Percentiles rank a stretch among this genome's conserved stretches.
phyloP scores from a whole-genome alignment of 2,888 invertebrate species.

The Hybos culiciformis region DNA sequence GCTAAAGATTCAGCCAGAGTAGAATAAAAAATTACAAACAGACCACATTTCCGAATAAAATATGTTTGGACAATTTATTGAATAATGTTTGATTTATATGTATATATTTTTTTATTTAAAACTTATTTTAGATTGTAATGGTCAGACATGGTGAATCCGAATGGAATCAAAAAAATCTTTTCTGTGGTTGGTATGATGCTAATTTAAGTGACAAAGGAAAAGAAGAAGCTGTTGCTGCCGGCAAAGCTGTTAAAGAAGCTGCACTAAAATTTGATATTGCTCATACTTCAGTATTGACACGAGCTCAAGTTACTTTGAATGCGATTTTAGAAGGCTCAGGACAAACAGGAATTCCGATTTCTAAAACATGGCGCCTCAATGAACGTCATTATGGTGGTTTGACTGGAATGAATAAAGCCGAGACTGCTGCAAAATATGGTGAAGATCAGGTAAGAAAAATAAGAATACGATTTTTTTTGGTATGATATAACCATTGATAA shows the following conservation, averaged over 20 bases:
- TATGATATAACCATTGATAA: too few relatives aligned
- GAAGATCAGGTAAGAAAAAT: constrained; percentile 77
- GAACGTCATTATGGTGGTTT: constrained; percentile 81
- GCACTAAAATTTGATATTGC: constrained; percentile 65
- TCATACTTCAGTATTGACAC: constrained; percentile 66
- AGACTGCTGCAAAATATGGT: constrained; percentile 77
- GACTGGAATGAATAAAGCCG: constrained; percentile 78
- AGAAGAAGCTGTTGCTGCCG: constrained; percentile 43
- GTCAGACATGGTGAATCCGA: constrained; percentile 64
- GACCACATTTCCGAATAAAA: too few relatives aligned
- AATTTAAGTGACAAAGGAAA: constrained; percentile 53
- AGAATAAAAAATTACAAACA: too few relatives aligned
- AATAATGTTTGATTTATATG: too few relatives aligned
- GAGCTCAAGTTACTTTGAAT: constrained; percentile 65
- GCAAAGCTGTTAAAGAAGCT: constrained; percentile 62
- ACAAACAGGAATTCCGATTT: constrained; percentile 52
- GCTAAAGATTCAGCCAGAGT: too few relatives aligned
- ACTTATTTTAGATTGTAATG: constrained; percentile 59
- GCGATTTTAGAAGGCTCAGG: constrained; percentile 53
- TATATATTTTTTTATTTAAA: too few relatives aligned
- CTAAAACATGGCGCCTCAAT: constrained; percentile 73
- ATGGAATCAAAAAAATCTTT: constrained; percentile 62
- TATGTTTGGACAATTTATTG: too few relatives aligned
- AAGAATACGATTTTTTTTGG: too few relatives aligned
- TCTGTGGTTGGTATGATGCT: constrained; percentile 63